Base-by-base conservation (phyloP, 2,113 vertebrate species). In the Mus spicilegus region DNA sequence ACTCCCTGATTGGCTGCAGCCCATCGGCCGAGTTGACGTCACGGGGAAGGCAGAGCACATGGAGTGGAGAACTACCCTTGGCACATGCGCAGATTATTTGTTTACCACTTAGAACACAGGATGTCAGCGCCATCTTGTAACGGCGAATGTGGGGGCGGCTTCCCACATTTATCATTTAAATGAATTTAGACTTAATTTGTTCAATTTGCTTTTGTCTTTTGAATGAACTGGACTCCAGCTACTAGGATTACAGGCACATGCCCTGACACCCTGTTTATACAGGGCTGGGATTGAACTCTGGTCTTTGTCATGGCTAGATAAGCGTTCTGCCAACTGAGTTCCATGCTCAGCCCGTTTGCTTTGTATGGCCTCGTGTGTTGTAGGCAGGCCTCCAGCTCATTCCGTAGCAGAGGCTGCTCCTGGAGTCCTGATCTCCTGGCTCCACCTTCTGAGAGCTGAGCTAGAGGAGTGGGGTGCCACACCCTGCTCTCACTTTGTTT, bases 151-250 rank as follows among this genome's bases (percentile, higher is more conserved):
- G n/a, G n/a, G n/a, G n/a, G n/a, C n/a, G n/a, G n/a, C n/a, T n/a
- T n/a, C n/a, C n/a, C n/a, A n/a, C n/a, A n/a, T n/a, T n/a, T n/a
- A 22, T 92, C 63, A 91, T 36, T 33, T 76, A 75, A 84, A 46
- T 75, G 73, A 90, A 75, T 91, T 90, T 87, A 93, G 84, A 81
- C 51, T 63, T 93, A 22, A 46, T 94, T 1, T 80, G 61, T 14
- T 72, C 19, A 33, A 26, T 87, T 70, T n/a, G 6, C 39, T 67
- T 85, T 85, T 67, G 28, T 24, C 19, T 70, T 69, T 70, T 22
- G 3, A 70, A 70, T 5, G 3, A 39, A 39, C 72, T 1, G 36
- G 17, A 33, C 42, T 69, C 39, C 17, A 22, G 7, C 17, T 69
- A 42, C 63, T 87, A 85, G 26, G 84, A 36, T 33, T 51, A 36